These are phyloP conservation scores for human DNA, from an alignment of 2,113 vertebrate genomes.

Conservation along the genomic window GRCh38 chr4:140950501-140951000, in stretches of 20 bases:
- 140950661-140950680: not conserved
- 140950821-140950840: not conserved
- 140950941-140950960: not conserved
- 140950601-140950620: not conserved
- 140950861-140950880: not conserved
- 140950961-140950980: not conserved
- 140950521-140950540: constrained; percentile 18
- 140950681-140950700: not conserved
- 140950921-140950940: not conserved
- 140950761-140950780: not conserved
- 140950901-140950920: not conserved
- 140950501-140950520: not conserved
- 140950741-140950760: not conserved
- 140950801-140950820: not conserved
- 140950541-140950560: not conserved
- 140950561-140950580: not conserved
- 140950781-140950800: not conserved
- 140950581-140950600: not conserved
- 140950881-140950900: not conserved
- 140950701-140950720: not conserved
- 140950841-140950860: not conserved
- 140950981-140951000: not conserved
- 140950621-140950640: not conserved
- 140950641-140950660: not conserved
- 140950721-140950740: not conserved